Percentiles rank a stretch among this genome's conserved stretches.
These are phyloP conservation scores for Zophobas atratus DNA, from an alignment of 1,140 invertebrate genomes.

Conservation along the genomic window DNA sequence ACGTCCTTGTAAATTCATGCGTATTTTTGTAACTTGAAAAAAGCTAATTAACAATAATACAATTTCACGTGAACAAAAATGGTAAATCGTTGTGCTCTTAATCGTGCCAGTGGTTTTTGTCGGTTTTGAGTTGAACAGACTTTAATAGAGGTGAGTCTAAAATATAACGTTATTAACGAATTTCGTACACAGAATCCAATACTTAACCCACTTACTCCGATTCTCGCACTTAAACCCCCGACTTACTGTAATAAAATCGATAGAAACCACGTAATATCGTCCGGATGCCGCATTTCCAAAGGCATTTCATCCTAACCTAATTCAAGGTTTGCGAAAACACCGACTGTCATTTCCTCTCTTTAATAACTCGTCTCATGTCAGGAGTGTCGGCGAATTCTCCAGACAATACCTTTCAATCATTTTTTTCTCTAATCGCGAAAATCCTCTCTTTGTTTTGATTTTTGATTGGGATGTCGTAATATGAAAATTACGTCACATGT, in stretches of 20 bases:
- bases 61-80: constrained; percentile 13
- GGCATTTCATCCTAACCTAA: constrained; percentile 8
- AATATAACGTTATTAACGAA: constrained; percentile 7
- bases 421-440: not conserved
- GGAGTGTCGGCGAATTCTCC: no score
- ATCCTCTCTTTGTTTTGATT: not conserved
- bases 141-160: not conserved
- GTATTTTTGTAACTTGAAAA: constrained; percentile 21
- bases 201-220: not conserved
- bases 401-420: not conserved
- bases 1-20: constrained; percentile 53
- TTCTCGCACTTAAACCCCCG: not conserved
- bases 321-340: not conserved
- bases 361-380: no score
- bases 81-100: not conserved
- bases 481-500: constrained; percentile 22
- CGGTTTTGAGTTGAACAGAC: not conserved
- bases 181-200: not conserved
- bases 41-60: not conserved
- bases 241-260: not conserved
- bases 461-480: constrained; percentile 5
- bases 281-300: not conserved
- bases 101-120: not conserved
- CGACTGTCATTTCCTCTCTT: no score
- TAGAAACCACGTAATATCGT: not conserved